Evolutionary conservation across 2,113 vertebrate genomes (phyloP).

Genomic region (Australoheros scitulus): DNA sequence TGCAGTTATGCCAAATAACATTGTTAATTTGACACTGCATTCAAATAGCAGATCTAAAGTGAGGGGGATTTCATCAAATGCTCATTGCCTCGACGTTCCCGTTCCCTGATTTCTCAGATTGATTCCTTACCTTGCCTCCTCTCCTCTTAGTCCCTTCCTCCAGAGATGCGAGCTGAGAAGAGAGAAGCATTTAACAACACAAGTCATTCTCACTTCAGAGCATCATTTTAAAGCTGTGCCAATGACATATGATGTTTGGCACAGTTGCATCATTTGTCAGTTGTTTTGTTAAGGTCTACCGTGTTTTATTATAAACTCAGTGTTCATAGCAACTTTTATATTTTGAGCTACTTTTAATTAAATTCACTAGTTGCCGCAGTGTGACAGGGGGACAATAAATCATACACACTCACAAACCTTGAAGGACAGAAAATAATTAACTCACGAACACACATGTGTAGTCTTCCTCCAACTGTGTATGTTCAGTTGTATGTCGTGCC

Average conservation of each 20-base stretch:
- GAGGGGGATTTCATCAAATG: neutral
- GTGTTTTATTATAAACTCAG: neutral
- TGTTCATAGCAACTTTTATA: neutral
- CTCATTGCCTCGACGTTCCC: neutral
- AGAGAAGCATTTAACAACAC: neutral
- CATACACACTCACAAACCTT: neutral
- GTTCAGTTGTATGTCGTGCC: no score
- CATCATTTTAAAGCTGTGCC: neutral
- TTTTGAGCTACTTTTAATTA: conserved; percentile 10
- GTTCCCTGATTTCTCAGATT: neutral
- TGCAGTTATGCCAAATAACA: neutral
- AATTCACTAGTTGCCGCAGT: neutral
- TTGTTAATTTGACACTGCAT: neutral
- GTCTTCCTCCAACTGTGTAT: neutral
- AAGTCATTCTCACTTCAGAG: neutral
- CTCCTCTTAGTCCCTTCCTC: neutral
- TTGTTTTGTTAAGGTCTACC: neutral
- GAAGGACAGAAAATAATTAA: neutral
- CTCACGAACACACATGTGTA: neutral
- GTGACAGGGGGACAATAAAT: neutral
- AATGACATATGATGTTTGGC: neutral
- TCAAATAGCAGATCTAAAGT: neutral
- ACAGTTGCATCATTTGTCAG: neutral
- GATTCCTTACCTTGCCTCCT: neutral
- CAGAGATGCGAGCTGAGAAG: neutral